Base-by-base conservation (phyloP, 2,113 vertebrate species). In the Poecile atricapillus region DNA sequence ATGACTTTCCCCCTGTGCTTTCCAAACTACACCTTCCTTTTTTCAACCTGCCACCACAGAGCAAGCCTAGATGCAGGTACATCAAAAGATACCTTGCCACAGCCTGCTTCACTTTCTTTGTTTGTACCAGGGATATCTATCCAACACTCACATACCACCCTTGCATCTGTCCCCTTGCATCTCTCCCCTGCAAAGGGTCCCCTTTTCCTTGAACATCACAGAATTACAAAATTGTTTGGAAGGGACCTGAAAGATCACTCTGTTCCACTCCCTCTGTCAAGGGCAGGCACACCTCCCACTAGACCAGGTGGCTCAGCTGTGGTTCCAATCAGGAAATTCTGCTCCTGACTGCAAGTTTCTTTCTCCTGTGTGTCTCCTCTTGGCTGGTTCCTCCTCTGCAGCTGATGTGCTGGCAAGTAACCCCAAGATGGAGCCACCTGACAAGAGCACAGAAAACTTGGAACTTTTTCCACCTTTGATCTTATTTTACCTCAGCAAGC, bases 361-460 rank as follows among this genome's bases (percentile, higher is more conserved):
- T 52, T 41, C 35, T 73, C 23, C 50, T 47, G 30, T 1, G 0
- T 35, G 10, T 56, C 33, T 59, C 31, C 63, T 67, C 18, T 53
- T 21, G 16, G 20, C 46, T 63, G 47, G 35, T 81, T 16, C 49
- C 44, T 82, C 27, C 81, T 91, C 70, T 79, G 46, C 67, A 62
- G 81, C 67, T 71, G 31, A 50, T 37, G 43, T 85, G 44, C 74
- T 62, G 65, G 76, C 0, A 20, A 89, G 71, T 65, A 86, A 86
- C 90, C 70, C 95, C 75, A 85, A 90, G 90, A 90, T 92, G 67
- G 53, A 96, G 90, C 71, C 46, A 94, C 71, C 56, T 60, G 24
- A 89, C 37, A 75, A 80, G 41, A 82, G 53, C 83, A 75, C 13
- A 49, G 89, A 70, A 90, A 92, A 70, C 71, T 8, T 90, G 46